These are phyloP conservation scores for Chymomyza amoena DNA, from an alignment of 2,888 invertebrate genomes.

Conservation along the genomic window DNA sequence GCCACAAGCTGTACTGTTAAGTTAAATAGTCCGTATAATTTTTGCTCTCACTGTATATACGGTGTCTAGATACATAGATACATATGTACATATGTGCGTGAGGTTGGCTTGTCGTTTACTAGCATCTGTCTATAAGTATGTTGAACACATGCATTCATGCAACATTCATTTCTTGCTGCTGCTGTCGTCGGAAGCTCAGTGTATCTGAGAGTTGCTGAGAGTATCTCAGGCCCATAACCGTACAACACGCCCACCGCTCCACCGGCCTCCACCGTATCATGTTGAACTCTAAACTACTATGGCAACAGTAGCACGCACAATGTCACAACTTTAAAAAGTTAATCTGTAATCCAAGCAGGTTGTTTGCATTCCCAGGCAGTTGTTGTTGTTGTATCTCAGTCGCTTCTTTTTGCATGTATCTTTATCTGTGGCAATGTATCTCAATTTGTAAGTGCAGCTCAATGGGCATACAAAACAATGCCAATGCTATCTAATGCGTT, in stretches of 20 bases:
- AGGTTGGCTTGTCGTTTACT: background rate
- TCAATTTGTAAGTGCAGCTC: conserved; percentile 22
- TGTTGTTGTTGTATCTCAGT: background rate
- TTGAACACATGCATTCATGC: background rate
- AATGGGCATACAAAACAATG: background rate
- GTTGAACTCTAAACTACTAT: background rate
- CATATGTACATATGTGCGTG: background rate
- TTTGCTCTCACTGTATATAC: background rate
- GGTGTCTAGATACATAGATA: background rate
- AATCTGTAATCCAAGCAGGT: conserved; percentile 25
- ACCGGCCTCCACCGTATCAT: too few relatives aligned
- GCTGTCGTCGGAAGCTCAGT: background rate
- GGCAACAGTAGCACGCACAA: conserved; percentile 14
- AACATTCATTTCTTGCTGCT: background rate
- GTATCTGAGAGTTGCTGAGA: background rate
- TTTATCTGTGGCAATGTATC: conserved; percentile 13
- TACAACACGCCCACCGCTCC: too few relatives aligned
- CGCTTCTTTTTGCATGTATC: background rate
- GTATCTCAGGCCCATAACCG: background rate
- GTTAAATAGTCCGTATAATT: too few relatives aligned
- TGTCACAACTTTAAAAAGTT: conserved; percentile 15
- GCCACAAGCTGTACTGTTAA: too few relatives aligned
- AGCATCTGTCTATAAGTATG: conserved; percentile 1
- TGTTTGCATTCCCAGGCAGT: conserved; percentile 2
- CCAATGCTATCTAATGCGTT: background rate